Base-by-base conservation (phyloP, 2,888 invertebrate genomes). In the Brachyptera risi region DNA sequence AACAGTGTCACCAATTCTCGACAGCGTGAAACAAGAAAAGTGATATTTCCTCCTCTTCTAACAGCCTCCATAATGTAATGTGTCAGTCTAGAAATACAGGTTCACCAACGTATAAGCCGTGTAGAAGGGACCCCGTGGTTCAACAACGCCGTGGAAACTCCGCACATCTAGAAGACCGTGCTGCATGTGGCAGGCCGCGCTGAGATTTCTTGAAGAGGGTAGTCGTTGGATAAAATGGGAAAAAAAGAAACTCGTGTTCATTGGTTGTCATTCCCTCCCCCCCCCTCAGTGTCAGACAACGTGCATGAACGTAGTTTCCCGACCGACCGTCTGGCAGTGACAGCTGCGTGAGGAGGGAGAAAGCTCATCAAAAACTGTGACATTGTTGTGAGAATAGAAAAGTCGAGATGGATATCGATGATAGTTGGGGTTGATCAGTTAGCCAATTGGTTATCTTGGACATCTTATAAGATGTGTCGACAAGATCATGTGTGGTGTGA, bases 341-440 rank as follows among this genome's bases (percentile, higher is more conserved):
- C 54, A 37, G 37, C 54, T 54, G 15, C 21, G 35, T 21, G 37
- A 35, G 23, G 35, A 7, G 23, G n/a, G 19, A 35, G 54, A 31
- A 54, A 35, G 35, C 54, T 54, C 54, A 54, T 54, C 54, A 54
- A 54, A 54, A 54, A 26, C 23, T 54, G 54, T 37, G 54, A 54
- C 54, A 54, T 37, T 54, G 35, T 54, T 11, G 21, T 13, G 54
- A 15, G 35, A 49, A 51, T 5, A 51, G 27, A 24, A 31, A 51
- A 26, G 17, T n/a, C 37, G 19, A 23, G 35, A 54, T 37, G 35
- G 54, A 17, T 37, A 35, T 54, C 54, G 23, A 54, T 54, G 37
- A 54, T 35, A 21, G 37, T 54, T 54, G 54, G 9, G 54, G 54
- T 19, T 35, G 54, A 37, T 54, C 54, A 54, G 54, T 35, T 35